Evolutionary conservation across 2,888 invertebrate genomes (phyloP).

Genomic region (Chesias legatella): DNA sequence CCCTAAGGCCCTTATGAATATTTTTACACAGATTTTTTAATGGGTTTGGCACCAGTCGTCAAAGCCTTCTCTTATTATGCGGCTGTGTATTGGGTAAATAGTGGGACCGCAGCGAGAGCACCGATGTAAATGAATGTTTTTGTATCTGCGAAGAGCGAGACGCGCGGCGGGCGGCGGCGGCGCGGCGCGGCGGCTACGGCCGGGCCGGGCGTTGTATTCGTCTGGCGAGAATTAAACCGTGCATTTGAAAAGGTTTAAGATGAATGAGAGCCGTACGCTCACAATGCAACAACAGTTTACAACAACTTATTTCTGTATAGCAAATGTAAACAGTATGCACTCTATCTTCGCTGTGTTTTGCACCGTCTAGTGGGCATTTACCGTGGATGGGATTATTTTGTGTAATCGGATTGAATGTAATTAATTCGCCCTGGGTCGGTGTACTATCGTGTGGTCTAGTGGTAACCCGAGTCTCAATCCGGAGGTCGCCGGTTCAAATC

Average conservation of each 20-base stretch:
- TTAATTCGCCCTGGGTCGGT: conserved; percentile 2
- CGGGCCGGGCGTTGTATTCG: conserved; percentile 42
- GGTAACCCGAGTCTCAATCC: too few relatives aligned
- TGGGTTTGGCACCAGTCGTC: conserved; percentile 49
- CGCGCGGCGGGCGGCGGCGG: conserved; percentile 27
- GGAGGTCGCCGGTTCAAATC: too few relatives aligned
- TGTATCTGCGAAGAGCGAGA: conserved; percentile 47
- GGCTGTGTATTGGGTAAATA: conserved; percentile 66
- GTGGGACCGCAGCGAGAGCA: conserved; percentile 50
- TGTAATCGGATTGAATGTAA: conserved; percentile 7
- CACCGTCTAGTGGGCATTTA: conserved; percentile 37
- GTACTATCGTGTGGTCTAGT: too few relatives aligned
- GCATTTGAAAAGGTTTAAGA: conserved; percentile 73
- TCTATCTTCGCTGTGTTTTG: conserved; percentile 49
- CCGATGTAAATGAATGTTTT: conserved; percentile 74
- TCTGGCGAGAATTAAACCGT: conserved; percentile 66
- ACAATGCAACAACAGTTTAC: conserved; percentile 72
- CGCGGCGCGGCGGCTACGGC: neutral
- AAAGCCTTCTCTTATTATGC: conserved; percentile 66
- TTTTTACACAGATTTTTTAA: conserved; percentile 57
- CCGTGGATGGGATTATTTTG: conserved; percentile 30
- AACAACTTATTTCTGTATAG: conserved; percentile 66
- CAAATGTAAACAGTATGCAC: conserved; percentile 61
- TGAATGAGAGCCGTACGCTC: conserved; percentile 63
- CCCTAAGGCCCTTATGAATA: conserved; percentile 43